Conservation (phyloP, 2,113 vertebrate genomes). For the Trachemys scripta region DNA sequence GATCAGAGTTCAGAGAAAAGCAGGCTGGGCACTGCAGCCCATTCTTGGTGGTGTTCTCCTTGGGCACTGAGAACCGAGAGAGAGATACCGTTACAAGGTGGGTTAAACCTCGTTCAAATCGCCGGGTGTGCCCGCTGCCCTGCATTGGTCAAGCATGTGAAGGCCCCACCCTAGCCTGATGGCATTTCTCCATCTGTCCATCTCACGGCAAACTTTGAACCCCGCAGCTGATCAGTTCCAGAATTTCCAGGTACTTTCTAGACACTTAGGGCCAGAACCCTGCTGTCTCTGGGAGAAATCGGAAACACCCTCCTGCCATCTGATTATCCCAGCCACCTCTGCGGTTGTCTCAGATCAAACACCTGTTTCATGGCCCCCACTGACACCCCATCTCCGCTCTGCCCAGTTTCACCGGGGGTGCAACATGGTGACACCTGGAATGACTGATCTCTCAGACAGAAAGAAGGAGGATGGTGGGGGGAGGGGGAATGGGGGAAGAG, state of each 20-base stretch:
- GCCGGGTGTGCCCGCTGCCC: rapidly evolving
- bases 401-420: not conserved
- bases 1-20: rapidly evolving
- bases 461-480: not conserved
- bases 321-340: not conserved
- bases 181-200: rapidly evolving
- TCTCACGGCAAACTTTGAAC: too few species aligned
- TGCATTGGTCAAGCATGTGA: rapidly evolving
- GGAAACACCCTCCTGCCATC: rapidly evolving
- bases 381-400: not conserved
- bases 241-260: rapidly evolving
- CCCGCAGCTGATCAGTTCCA: not conserved
- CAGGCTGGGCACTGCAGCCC: not conserved
- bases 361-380: not conserved
- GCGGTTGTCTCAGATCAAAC: not conserved
- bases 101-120: too few species aligned
- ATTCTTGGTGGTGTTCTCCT: rapidly evolving
- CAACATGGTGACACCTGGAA: not conserved
- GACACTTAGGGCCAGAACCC: not conserved
- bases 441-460: not conserved
- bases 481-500: too few species aligned
- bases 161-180: not conserved
- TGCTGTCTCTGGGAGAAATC: too few species aligned
- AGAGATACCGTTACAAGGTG: not conserved
- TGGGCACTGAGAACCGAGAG: not conserved